Evolutionary conservation across 2,888 invertebrate genomes (phyloP), one percentile per base, ranked within the genome.

Genomic region (Aleiodes leptofemur): DNA sequence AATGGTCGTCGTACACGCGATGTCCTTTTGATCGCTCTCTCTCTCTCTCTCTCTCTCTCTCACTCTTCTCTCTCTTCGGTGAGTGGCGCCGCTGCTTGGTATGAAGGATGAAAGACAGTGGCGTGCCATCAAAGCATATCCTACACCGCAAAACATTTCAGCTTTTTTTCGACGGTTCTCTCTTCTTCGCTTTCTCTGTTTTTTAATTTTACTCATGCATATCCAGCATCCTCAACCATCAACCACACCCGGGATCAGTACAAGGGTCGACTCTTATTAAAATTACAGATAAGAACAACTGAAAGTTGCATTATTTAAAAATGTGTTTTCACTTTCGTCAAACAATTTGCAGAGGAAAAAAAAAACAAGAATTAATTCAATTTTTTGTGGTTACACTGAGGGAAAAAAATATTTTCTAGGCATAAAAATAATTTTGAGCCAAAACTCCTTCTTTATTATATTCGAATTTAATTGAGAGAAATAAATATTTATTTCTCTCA

Each of bases 1-100:
- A 84, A 85, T 77, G 82, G 73, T 77, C 79, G 77, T 56, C 61
- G 76, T 73, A 77, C 86, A 86, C 84, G 86, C 85, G 84, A 86
- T 83, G 84, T 85, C 80, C 82, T 82, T 84, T 83, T 80, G 79
- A 85, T 84, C 82, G 81, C 6, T 34, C 6, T 34, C 34, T 34
- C 34, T 34, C 23, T 23, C 23, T 23, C 23, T 23, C 23, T 23
- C 23, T 23, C 23, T 23, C 23, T 23, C 2, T 23, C 23, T 2
- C 23, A 2, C 23, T 23, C 2, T 23, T 23, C 23, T 2, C 23
- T 23, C 23, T 23, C 23, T 23, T 23, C 23, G 23, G 1, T 23
- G 23, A 23, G 23, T 23, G 23, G 55, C 16, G 55, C 7, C 55
- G 1, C 9, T 1, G 16, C 8, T 14, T n/a, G 9, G 23, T 14